Base-by-base conservation (phyloP, 2,888 invertebrate genomes). In the Drosophila fulvimacula region DNA sequence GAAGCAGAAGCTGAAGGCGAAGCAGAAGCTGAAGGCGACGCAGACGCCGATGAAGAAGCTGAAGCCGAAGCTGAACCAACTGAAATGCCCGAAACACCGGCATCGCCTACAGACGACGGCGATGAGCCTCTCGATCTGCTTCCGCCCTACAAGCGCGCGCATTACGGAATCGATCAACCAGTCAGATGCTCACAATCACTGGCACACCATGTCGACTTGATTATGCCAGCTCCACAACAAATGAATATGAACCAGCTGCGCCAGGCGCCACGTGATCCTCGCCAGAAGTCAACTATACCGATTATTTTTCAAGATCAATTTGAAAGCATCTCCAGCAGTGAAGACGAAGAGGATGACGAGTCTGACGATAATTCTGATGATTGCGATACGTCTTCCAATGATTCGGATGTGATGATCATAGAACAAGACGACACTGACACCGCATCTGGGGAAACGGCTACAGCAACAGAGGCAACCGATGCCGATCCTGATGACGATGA, bases 31-130 rank as follows among this genome's bases (percentile, higher is more conserved):
- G 27, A 30, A 30, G 27, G 7, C 1, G 27, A 30, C 1, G 27
- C 27, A 6, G 27, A 30, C 1, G 27, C 27, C 27, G 7, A 30
- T 7, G 27, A 1, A 10, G 34, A 34, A 13, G 4, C 34, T n/a
- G 27, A 30, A 1, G 27, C 27, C 27, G 27, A 30, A 30, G 27
- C 6, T 6, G 27, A 30, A 34, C 13, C 42, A 19, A n/a, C n/a
- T 13, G 69, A 75, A 4, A 53, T 85, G 10, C 71, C 78, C 4
- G 84, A 84, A 52, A 81, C 84, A 0, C 79, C 84, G 0, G 79
- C 65, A 10, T 79, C 82, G 11, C 84, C 82, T 15, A 81, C 76
- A 0, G 77, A 81, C 9, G 79, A 79, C 24, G 64, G 51, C 6
- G 73, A 77, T 1, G 73, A 83, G 0, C 6, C 30, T 1, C 1